Base-by-base conservation (phyloP, 2,797 vertebrate species). In the Poeciliopsis infans region DNA sequence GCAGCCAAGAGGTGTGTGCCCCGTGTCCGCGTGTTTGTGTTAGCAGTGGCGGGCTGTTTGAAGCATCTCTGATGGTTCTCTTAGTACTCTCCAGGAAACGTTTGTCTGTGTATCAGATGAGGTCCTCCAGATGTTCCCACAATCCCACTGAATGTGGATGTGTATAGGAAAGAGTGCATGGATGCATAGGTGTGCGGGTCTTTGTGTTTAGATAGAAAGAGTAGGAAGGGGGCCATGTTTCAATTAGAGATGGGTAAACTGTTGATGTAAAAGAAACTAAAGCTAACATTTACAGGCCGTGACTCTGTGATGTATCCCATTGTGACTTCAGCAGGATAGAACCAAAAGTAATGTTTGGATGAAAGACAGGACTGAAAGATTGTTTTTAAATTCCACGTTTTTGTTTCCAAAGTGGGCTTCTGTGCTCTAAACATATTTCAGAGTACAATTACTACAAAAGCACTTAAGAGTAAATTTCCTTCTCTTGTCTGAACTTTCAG, bases 221-320 rank as follows among this genome's bases (percentile, higher is more conserved):
- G 64, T 55, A 85, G 82, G 78, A 75, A 81, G 81, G 82, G 84
- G 77, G 72, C 41, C 85, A 76, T 93, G 92, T 94, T 93, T 88
- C 92, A 94, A 95, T 94, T 93, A 94, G 90, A 90, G 88, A 94
- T 92, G 90, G 91, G 91, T 94, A 95, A 94, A 95, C 92, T 94
- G 94, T 95, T 95, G 92, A 94, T 93, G 92, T 94, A 92, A 94
- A 94, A 93, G 88, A 89, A 91, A 93, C 93, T 93, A 92, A 94
- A 94, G 92, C 87, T 92, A 94, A 95, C 94, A 94, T 94, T 94
- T 92, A 93, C 93, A 92, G 93, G 90, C 92, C 81, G 16, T 86
- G 90, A 90, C 92, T 92, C 90, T 89, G 89, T 89, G 90, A 91
- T 91, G 91, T 92, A 88, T 92, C 91, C 89, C 89, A 89, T 93